These are phyloP conservation scores for Germaria angustata DNA, from an alignment of 2,888 invertebrate species.

Conservation along the genomic window DNA sequence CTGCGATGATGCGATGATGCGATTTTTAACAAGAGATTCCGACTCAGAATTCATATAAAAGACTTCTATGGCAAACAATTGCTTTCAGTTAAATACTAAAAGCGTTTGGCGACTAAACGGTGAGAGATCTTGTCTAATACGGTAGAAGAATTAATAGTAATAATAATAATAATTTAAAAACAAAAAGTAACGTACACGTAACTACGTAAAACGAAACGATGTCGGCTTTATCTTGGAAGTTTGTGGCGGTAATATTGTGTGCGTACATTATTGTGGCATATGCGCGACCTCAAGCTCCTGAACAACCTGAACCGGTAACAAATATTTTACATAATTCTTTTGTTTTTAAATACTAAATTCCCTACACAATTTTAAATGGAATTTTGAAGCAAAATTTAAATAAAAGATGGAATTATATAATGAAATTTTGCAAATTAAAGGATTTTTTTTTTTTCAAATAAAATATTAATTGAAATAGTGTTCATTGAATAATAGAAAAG, in stretches of 20 bases:
- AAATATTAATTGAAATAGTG: too few relatives aligned
- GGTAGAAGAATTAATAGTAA: slow-evolving; percentile 1
- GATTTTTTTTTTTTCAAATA: too few relatives aligned
- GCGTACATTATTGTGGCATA: slow-evolving; percentile 68
- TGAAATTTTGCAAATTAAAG: too few relatives aligned
- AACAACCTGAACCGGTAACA: slow-evolving; percentile 75
- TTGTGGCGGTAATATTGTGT: slow-evolving; percentile 70
- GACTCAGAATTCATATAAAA: slow-evolving; percentile 71
- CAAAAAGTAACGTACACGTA: slow-evolving; percentile 17
- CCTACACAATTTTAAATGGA: neutral
- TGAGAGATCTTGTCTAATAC: slow-evolving; percentile 31
- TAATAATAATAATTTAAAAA: neutral
- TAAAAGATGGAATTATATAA: too few relatives aligned
- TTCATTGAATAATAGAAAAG: too few relatives aligned
- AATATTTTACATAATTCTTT: slow-evolving; percentile 4
- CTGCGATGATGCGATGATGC: slow-evolving; percentile 43
- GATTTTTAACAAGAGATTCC: slow-evolving; percentile 61
- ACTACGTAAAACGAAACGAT: slow-evolving; percentile 57
- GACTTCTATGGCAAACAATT: slow-evolving; percentile 69
- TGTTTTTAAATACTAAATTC: neutral
- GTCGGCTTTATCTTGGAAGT: slow-evolving; percentile 71
- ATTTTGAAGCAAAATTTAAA: neutral
- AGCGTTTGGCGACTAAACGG: slow-evolving; percentile 69
- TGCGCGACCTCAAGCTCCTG: slow-evolving; percentile 74
- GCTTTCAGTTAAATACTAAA: slow-evolving; percentile 70